Base-by-base conservation (phyloP, 35 echinoderm and acorn worm species). In the Patiria miniata region DNA sequence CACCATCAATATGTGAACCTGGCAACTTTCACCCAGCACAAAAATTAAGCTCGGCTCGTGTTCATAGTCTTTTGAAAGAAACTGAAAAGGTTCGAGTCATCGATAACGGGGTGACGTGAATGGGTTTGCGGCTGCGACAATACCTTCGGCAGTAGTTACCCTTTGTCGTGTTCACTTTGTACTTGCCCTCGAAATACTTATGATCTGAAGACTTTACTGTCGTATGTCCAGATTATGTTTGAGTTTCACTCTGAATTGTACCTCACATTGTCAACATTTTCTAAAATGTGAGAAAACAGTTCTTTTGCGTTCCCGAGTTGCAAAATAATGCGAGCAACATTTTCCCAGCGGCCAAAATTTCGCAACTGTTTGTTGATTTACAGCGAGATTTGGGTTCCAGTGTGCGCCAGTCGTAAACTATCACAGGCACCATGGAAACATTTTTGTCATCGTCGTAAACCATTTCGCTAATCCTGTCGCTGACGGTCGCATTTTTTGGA, bases 371-470 rank as follows among this genome's bases (percentile, higher is more conserved):
- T 47, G 42, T 47, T 73, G 65, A 73, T 73, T 73, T 73, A 73
- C 26, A 23, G 7, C 65, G 19, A 30, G 65, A 30, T 73, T 73
- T 73, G 26, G 26, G 29, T 14, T 30, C 15, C 65, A 30, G 65
- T 34, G 65, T 14, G 29, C 65, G 26, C 42, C 65, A 73, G 21
- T 36, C 65, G 34, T 73, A 73, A 73, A 73, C 8, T 34, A 73
- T 23, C 23, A 34, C 65, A 10, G 34, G 65, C 34, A 26, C 23
- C 65, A 73, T 32, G 23, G 65, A 30, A 32, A 73, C 15, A 36
- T 36, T 73, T 73, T 30, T 73, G 65, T 32, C 65, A 73, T 26
- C 29, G 65, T 34, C 34, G 65, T 73, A 73, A 73, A 73, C 65
- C 29, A 73, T 32, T 47, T 32, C 61, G 1, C 65, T 30, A 73